Evolutionary conservation across 2,888 invertebrate genomes (phyloP), one percentile per base, ranked within the genome.

Genomic region (Ametastegia equiseti): DNA sequence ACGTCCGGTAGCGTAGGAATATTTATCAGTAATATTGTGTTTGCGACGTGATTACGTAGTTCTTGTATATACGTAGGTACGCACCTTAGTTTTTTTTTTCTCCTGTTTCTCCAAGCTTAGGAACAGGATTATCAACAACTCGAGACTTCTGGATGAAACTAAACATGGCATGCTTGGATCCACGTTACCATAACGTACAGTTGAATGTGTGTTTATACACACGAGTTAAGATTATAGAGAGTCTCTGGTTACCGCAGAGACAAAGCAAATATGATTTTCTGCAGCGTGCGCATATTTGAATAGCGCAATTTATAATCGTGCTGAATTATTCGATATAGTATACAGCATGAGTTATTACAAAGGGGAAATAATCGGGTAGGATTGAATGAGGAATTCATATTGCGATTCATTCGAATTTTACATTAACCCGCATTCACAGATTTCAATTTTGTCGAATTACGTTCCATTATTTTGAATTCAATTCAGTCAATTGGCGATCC

Each of bases 191-290:
- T 15, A 63, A 33, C 63, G n/a, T n/a, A n/a, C 33, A 30, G n/a
- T 63, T 63, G 63, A 7, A 33, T 63, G 63, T n/a, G n/a, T n/a
- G n/a, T n/a, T n/a, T n/a, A n/a, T n/a, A n/a, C n/a, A n/a, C n/a
- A 33, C 63, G 27, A 33, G 63, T n/a, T 15, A n/a, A 63, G 63
- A 63, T 63, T 63, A 63, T n/a, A 63, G 63, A 33, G 33, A 33
- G 63, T 30, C 13, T 63, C 33, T 2, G 30, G n/a, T 63, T 63
- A 63, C 27, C n/a, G n/a, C n/a, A n/a, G n/a, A 33, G 33, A 63
- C 15, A 33, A 27, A 63, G 27, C n/a, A 33, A 33, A 63, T n/a
- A n/a, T 33, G n/a, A 23, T 33, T 63, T 63, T 30, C n/a, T n/a
- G n/a, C 33, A 15, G 33, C 30, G 11, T 63, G 13, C 33, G n/a